Evolutionary conservation across 1,140 invertebrate genomes (phyloP), one percentile per base, ranked within the genome.

Genomic region (Scaptomyza pallida): DNA sequence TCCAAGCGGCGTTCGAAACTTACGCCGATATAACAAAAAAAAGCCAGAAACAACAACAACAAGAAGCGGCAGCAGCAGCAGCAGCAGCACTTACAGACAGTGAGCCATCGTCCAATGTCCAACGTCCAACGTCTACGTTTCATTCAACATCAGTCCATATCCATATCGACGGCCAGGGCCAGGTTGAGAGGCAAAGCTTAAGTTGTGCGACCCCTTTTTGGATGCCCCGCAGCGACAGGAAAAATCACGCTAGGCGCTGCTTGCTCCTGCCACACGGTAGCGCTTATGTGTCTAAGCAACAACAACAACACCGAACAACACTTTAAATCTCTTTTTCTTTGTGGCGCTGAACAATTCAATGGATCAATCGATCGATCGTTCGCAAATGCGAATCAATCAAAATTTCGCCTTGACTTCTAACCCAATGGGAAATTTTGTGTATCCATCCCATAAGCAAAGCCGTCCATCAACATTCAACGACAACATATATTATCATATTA

Each of bases 191-290:
- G 26, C 26, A 9, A n/a, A 61, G 35, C 45, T 59, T 15, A 59
- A 51, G 23, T 45, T 67, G 63, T 16, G 21, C 52, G 43, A 67
- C 54, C 54, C 54, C 33, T 67, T n/a, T n/a, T n/a, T 23, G 26
- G 62, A 79, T 50, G 72, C 76, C 80, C 76, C 72, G 64, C 68
- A 75, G 81, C 68, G 81, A 86, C 79, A 85, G 68, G 80, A 67
- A 85, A 85, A 73, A 79, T 74, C 76, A 86, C 81, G 68, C 76
- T 80, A 83, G 80, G 68, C 76, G 76, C 80, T 85, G 69, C 76
- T 80, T 80, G 68, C 33, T 80, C 81, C 80, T 86, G 81, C 73
- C 73, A 79, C 76, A 86, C 80, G 65, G 80, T 86, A 85, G 80
- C 80, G 50, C 55, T 65, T 67, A 75, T 85, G 37, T 85, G 81